A percentile compares a stretch with the other conserved stretches of the same genome.
phyloP scores from a whole-genome alignment of 2,888 invertebrate species.

The Dryobotodes eremita region DNA sequence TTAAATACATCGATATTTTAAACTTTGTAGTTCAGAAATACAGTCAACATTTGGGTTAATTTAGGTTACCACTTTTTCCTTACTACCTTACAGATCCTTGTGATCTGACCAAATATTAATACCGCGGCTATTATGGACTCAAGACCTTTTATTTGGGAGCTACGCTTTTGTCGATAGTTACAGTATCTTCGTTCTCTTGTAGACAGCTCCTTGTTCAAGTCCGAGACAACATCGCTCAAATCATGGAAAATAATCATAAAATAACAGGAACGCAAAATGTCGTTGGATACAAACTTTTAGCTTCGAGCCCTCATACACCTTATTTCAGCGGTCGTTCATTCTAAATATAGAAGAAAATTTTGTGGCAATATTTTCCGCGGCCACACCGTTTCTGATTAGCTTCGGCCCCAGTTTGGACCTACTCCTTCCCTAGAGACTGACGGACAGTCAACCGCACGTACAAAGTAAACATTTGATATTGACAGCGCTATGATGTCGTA shows the following conservation, averaged over 20 bases:
- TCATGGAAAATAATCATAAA: background rate
- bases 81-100: too few species aligned
- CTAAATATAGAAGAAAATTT: conserved; percentile 20
- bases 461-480: background rate
- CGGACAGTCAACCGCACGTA: background rate
- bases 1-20: too few species aligned
- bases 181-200: too few species aligned
- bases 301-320: background rate
- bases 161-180: too few species aligned
- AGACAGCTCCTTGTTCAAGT: too few species aligned
- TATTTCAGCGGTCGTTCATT: conserved; percentile 24
- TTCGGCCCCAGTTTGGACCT: background rate
- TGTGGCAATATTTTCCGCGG: background rate
- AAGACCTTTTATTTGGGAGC: too few species aligned
- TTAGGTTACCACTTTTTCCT: too few species aligned
- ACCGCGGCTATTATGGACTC: too few species aligned
- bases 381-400: conserved; percentile 46
- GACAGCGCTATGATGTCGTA: background rate
- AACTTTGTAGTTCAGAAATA: too few species aligned
- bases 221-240: too few species aligned
- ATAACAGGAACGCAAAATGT: background rate
- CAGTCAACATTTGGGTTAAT: too few species aligned
- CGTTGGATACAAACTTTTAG: background rate
- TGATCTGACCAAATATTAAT: too few species aligned
- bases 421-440: conserved; percentile 28